Percentiles rank a stretch among this genome's conserved stretches.
phyloP scores from a whole-genome alignment of 2,888 invertebrate genomes.

The Diarsia dahlii region DNA sequence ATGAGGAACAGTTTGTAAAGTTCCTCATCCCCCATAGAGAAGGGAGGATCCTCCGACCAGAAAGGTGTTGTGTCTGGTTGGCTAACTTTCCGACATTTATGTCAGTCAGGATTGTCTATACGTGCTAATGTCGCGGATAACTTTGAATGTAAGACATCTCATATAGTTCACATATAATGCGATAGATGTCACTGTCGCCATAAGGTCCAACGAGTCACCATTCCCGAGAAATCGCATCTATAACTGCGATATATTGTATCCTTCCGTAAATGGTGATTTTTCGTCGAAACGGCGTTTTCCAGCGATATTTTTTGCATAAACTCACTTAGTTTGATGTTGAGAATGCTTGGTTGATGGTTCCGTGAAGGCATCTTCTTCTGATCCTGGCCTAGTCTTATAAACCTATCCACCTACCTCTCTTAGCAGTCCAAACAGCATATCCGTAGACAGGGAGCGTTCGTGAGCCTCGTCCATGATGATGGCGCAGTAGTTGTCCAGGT shows the following conservation, averaged over 20 bases:
- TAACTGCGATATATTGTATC: neutral
- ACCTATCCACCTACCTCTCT: constrained; percentile 93
- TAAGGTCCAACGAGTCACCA: no score
- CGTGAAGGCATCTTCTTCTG: neutral
- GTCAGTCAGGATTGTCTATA: no score
- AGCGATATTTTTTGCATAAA: neutral
- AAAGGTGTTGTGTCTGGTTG: no score
- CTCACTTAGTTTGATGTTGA: neutral
- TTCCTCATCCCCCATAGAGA: no score
- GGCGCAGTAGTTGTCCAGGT: constrained; percentile 99
- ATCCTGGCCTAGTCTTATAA: neutral
- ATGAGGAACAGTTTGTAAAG: no score
- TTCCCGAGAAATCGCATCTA: no score
- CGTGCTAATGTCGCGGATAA: no score
- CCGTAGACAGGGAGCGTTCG: constrained; percentile 99
- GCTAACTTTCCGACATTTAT: no score
- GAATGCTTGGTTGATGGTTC: neutral
- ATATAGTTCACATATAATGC: no score
- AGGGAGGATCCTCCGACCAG: no score
- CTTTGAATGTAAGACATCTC: no score
- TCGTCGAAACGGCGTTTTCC: neutral
- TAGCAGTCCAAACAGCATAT: constrained; percentile 98
- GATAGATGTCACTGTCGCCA: no score
- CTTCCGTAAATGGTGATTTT: neutral
- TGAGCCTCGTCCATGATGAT: constrained; percentile 99